phyloP scores from a whole-genome alignment of 2,888 invertebrate species.

The Blera fallax region DNA sequence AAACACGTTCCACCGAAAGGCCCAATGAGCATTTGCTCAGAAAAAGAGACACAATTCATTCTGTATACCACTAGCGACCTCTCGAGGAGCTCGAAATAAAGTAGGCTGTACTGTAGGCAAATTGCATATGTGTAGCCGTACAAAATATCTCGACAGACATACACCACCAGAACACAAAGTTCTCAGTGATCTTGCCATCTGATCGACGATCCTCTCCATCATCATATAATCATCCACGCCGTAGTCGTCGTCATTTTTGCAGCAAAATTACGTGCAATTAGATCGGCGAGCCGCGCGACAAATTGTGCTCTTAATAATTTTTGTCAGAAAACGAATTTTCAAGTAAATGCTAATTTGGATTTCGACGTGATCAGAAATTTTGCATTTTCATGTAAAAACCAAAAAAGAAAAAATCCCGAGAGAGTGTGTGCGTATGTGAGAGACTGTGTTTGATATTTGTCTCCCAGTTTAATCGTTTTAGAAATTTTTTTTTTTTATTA shows the following conservation, averaged over 20 bases:
- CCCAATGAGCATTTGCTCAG: conserved; percentile 37
- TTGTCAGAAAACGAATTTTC: conserved; percentile 35
- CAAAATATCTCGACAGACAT: conserved; percentile 13
- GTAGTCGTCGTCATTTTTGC: conserved; percentile 72
- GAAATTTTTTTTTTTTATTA: conserved; percentile 5
- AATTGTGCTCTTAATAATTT: conserved; percentile 58
- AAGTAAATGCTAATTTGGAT: conserved; percentile 66
- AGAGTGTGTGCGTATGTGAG: conserved; percentile 60
- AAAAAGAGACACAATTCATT: conserved; percentile 31
- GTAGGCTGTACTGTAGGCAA: conserved; percentile 28
- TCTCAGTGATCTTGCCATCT: conserved; percentile 69
- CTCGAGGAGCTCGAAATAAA: conserved; percentile 20
- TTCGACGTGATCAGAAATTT: conserved; percentile 65
- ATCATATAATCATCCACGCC: conserved; percentile 71
- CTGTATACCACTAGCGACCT: conserved; percentile 33
- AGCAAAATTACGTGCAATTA: conserved; percentile 72
- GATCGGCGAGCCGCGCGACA: conserved; percentile 71
- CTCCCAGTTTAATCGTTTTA: conserved; percentile 52
- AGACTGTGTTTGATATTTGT: conserved; percentile 46
- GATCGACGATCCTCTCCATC: conserved; percentile 72
- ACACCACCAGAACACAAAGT: conserved; percentile 34
- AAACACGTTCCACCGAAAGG: conserved; percentile 20
- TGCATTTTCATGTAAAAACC: conserved; percentile 46
- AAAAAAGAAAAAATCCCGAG: conserved; percentile 59
- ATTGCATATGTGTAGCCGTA: conserved; percentile 8